Conservation (phyloP, 2,113 vertebrate genomes). For the Lepus americanus region DNA sequence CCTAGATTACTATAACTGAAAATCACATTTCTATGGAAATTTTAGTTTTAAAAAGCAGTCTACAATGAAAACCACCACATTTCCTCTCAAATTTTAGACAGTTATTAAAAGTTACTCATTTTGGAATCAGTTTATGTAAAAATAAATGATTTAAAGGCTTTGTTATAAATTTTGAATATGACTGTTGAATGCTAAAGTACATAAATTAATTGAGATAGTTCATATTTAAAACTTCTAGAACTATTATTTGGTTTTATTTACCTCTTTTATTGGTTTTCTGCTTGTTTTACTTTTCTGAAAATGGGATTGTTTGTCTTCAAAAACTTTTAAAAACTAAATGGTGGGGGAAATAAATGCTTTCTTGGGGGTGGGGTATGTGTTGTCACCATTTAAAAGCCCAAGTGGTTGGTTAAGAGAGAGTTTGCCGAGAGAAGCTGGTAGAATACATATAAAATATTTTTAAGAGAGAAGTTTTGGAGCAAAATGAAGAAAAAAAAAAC, state of each 20-base stretch:
- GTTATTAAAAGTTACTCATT: slow-evolving; percentile 59
- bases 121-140: slow-evolving; percentile 38
- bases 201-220: not conserved
- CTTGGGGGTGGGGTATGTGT: not conserved
- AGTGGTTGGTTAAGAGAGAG: not conserved
- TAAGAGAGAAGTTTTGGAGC: not conserved
- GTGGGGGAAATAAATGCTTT: slow-evolving; percentile 1
- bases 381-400: slow-evolving; percentile 10
- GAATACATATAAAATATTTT: slow-evolving; percentile 35
- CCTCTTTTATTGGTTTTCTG: slow-evolving; percentile 36
- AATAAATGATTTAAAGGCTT: slow-evolving; percentile 10
- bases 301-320: slow-evolving; percentile 34
- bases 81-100: slow-evolving; percentile 45
- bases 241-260: not conserved
- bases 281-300: slow-evolving; percentile 46
- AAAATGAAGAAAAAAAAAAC: slow-evolving; percentile 36
- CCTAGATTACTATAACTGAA: not conserved
- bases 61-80: slow-evolving; percentile 8
- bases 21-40: slow-evolving; percentile 41
- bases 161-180: slow-evolving; percentile 48
- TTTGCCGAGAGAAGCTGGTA: slow-evolving; percentile 34
- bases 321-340: not conserved
- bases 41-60: slow-evolving; percentile 10
- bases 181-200: not conserved
- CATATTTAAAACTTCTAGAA: slow-evolving; percentile 59